phyloP scores from a whole-genome alignment of 2,888 invertebrate species.

The Caenorhabditis virilis region DNA sequence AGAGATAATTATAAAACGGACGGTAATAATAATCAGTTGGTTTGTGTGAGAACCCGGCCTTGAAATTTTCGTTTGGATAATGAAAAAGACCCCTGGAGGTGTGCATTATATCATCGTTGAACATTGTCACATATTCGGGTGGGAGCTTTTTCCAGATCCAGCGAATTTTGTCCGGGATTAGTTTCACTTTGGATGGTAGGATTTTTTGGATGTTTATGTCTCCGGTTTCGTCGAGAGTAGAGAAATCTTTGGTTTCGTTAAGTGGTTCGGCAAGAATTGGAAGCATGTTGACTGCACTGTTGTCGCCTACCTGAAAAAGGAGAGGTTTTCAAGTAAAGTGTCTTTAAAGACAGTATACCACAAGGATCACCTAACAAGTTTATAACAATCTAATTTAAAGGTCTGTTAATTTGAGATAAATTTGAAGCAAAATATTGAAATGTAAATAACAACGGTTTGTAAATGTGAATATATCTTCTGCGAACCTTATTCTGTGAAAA shows the following conservation, averaged over 20 bases:
- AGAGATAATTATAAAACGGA: constrained; percentile 44
- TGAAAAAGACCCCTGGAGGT: constrained; percentile 45
- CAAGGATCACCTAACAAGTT: too few species aligned
- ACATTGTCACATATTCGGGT: constrained; percentile 40
- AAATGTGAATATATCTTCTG: background rate
- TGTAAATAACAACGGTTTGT: background rate
- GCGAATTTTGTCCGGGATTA: constrained; percentile 32
- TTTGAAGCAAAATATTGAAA: too few species aligned
- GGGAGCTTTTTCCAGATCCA: constrained; percentile 43
- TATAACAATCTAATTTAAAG: too few species aligned
- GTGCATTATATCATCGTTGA: constrained; percentile 53
- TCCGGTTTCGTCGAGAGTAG: constrained; percentile 16
- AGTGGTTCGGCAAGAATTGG: constrained; percentile 40
- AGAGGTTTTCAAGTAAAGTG: background rate
- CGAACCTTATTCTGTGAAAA: too few species aligned
- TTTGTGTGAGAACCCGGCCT: constrained; percentile 27
- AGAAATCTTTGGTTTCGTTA: constrained; percentile 13
- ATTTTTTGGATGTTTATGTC: constrained; percentile 40
- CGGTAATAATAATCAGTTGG: constrained; percentile 48
- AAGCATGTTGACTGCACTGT: constrained; percentile 43
- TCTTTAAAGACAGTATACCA: too few species aligned
- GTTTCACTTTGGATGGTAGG: constrained; percentile 22
- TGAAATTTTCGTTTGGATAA: constrained; percentile 41
- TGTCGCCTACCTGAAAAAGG: constrained; percentile 47
- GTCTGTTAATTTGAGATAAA: too few species aligned